Percentiles rank a stretch among this genome's conserved stretches.
Conservation (phyloP, 2,888 invertebrate genomes). For the Pyrrhosoma nymphula region DNA sequence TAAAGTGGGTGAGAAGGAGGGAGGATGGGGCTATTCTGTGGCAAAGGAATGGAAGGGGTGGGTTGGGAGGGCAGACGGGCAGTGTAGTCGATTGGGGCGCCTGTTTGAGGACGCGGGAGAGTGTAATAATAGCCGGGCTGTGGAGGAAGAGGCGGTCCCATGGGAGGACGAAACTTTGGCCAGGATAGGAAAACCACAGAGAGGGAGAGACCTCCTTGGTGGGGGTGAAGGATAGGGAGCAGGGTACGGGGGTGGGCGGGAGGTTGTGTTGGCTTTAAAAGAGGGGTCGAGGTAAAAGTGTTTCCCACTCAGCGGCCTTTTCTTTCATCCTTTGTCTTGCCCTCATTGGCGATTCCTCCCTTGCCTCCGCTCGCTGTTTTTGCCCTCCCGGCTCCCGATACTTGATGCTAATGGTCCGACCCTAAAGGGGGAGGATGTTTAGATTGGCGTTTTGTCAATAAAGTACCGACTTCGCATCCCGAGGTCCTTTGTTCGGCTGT, state of each 20-base stretch:
- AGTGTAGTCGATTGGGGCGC: neutral
- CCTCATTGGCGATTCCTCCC: slow-evolving; percentile 11
- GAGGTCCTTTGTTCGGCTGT: no score
- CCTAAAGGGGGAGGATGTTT: no score
- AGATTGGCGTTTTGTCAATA: no score
- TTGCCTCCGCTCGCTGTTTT: neutral
- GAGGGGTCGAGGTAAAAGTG: neutral
- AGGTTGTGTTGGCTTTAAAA: neutral
- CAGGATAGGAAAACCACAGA: neutral
- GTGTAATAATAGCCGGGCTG: neutral
- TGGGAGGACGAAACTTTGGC: neutral
- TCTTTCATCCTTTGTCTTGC: neutral
- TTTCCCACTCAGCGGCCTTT: neutral
- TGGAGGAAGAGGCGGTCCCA: neutral
- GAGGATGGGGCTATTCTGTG: neutral
- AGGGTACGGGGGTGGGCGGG: neutral
- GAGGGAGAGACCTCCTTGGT: no score
- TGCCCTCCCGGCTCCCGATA: neutral
- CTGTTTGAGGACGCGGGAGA: slow-evolving; percentile 2
- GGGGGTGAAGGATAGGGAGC: neutral
- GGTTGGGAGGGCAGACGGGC: neutral
- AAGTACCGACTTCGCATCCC: no score
- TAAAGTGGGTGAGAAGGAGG: neutral
- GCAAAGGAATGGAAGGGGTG: neutral
- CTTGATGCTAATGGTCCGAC: neutral